Percentiles rank a stretch among this genome's conserved stretches.
Conservation (phyloP, 2,113 vertebrate genomes). For the Galbula dea region DNA sequence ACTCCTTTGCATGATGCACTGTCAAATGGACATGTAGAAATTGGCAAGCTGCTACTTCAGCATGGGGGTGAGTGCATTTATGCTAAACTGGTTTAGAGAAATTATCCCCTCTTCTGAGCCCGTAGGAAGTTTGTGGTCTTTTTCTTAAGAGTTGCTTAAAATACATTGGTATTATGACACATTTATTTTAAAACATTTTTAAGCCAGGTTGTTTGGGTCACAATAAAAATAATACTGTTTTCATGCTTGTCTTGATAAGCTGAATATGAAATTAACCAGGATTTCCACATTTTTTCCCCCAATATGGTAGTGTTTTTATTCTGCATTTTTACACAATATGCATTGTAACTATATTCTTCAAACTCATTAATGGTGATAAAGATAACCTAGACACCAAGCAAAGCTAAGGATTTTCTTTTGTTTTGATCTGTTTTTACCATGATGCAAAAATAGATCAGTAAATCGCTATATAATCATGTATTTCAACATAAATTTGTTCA, state of each 20-base stretch:
- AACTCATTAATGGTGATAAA: slow-evolving; percentile 32
- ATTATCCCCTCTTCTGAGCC: slow-evolving; percentile 42
- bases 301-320: background rate
- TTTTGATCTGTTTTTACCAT: slow-evolving; percentile 33
- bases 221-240: slow-evolving; percentile 40
- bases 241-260: slow-evolving; percentile 16
- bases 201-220: slow-evolving; percentile 48
- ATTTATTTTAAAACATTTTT: slow-evolving; percentile 35
- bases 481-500: slow-evolving; percentile 14
- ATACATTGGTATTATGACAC: background rate
- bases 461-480: background rate
- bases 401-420: slow-evolving; percentile 17
- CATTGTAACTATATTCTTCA: slow-evolving; percentile 20
- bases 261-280: slow-evolving; percentile 10
- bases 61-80: slow-evolving; percentile 81
- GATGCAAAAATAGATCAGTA: background rate
- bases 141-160: slow-evolving; percentile 22
- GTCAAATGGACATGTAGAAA: slow-evolving; percentile 85
- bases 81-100: slow-evolving; percentile 57
- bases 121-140: background rate
- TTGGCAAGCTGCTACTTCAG: slow-evolving; percentile 89
- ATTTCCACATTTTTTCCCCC: slow-evolving; percentile 39
- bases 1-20: slow-evolving; percentile 93
- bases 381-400: background rate
- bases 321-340: slow-evolving; percentile 13